Conservation (phyloP, 2,888 invertebrate species). For the Tenthredo notha region DNA sequence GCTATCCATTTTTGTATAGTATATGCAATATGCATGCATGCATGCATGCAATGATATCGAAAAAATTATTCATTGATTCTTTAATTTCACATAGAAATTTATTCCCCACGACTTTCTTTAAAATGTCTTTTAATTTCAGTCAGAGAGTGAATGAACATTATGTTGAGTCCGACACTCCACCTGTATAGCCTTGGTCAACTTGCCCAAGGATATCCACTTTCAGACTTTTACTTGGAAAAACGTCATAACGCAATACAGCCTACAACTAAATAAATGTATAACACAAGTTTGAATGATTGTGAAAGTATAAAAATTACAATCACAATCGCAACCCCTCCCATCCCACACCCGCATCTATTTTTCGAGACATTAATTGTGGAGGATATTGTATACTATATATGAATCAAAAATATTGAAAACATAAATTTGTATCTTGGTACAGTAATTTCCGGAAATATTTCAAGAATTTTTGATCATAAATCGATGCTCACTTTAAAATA, state of each 20-base stretch:
- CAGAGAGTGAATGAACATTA: constrained; percentile 6
- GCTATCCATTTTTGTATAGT: background rate
- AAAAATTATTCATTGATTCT: background rate
- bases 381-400: background rate
- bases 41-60: background rate
- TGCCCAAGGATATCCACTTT: constrained; percentile 33
- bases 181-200: constrained; percentile 20
- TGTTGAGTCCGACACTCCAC: background rate
- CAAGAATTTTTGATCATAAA: background rate
- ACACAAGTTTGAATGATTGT: background rate
- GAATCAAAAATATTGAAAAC: background rate
- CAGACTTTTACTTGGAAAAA: constrained; percentile 26
- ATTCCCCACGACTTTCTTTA: background rate
- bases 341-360: background rate
- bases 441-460: background rate
- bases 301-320: background rate
- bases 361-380: background rate
- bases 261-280: background rate
- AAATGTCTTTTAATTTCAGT: background rate
- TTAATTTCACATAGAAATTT: background rate
- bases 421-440: background rate
- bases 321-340: background rate
- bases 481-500: background rate
- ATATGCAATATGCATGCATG: no score
- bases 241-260: background rate